A percentile compares a stretch with the other conserved stretches of the same genome.
Conservation (phyloP, 2,888 invertebrate genomes). For the Mamestra brassicae region DNA sequence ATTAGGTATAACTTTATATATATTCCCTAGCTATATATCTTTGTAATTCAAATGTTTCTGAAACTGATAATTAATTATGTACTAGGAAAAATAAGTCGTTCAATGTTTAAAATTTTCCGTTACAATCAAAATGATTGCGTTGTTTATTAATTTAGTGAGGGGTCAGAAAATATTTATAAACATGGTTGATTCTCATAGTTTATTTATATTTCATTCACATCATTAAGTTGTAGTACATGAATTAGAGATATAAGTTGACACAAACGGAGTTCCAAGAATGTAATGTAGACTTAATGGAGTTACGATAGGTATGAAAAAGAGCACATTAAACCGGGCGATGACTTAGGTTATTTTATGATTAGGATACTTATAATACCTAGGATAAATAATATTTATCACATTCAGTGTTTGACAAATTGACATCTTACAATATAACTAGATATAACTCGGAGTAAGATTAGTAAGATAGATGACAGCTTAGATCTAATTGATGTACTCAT, state of each 20-base stretch:
- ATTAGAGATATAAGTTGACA: constrained; percentile 56
- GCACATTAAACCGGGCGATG: constrained; percentile 71
- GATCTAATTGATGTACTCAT: constrained; percentile 42
- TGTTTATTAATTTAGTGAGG: constrained; percentile 52
- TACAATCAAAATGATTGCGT: constrained; percentile 40
- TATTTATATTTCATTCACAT: constrained; percentile 55
- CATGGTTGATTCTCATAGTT: constrained; percentile 46
- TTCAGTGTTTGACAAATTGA: constrained; percentile 71
- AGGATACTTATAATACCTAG: constrained; percentile 49
- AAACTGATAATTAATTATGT: constrained; percentile 56
- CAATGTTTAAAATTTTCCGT: constrained; percentile 53
- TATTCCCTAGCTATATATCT: constrained; percentile 68
- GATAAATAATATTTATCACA: constrained; percentile 59
- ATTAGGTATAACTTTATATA: constrained; percentile 66
- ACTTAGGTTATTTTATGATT: constrained; percentile 65
- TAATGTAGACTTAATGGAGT: constrained; percentile 48
- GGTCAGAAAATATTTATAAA: constrained; percentile 58
- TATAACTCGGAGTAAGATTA: constrained; percentile 40
- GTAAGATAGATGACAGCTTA: constrained; percentile 30
- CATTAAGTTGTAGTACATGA: constrained; percentile 56
- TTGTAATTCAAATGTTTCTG: constrained; percentile 59
- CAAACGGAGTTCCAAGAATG: constrained; percentile 64
- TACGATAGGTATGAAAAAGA: constrained; percentile 51
- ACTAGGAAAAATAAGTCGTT: constrained; percentile 56
- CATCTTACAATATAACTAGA: constrained; percentile 58